These are phyloP conservation scores for Pempheris klunzingeri DNA, from an alignment of 2,797 vertebrate genomes.

Conservation along the genomic window DNA sequence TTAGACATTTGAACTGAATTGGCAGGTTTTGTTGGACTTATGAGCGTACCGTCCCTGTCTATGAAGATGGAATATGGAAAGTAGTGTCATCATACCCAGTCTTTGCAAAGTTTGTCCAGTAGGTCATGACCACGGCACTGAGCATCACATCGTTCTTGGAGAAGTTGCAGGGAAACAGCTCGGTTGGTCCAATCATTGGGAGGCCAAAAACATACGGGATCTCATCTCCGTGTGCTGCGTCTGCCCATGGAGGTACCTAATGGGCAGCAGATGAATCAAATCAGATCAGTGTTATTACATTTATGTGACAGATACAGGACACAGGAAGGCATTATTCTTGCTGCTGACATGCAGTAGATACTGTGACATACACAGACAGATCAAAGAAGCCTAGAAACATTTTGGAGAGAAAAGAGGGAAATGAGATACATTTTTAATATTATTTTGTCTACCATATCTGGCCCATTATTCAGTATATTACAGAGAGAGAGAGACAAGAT, in stretches of 20 bases:
- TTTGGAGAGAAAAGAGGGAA: conserved; percentile 12
- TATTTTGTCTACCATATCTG: conserved; percentile 29
- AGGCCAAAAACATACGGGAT: conserved; percentile 98
- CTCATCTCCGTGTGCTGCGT: conserved; percentile 97
- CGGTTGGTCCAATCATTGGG: conserved; percentile 98
- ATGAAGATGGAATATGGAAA: neutral
- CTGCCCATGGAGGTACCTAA: conserved; percentile 96
- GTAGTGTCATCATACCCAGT: conserved; percentile 89
- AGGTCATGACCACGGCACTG: conserved; percentile 99
- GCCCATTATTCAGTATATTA: conserved; percentile 38
- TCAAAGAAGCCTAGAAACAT: conserved; percentile 18
- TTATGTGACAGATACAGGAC: conserved; percentile 38
- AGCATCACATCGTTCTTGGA: conserved; percentile 99
- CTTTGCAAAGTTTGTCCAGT: conserved; percentile 99
- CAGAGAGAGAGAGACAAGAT: conserved; percentile 31
- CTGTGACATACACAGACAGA: conserved; percentile 14
- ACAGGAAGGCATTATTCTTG: conserved; percentile 27
- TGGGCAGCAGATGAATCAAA: conserved; percentile 51
- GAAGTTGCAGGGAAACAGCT: conserved; percentile 99
- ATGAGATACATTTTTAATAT: conserved; percentile 20
- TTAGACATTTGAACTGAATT: neutral
- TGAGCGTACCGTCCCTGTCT: neutral
- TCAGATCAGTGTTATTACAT: conserved; percentile 47
- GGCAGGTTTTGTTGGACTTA: neutral
- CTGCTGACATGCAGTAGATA: conserved; percentile 18